phyloP scores from a whole-genome alignment of 2,888 invertebrate genomes.

The Teleiodes luculella region DNA sequence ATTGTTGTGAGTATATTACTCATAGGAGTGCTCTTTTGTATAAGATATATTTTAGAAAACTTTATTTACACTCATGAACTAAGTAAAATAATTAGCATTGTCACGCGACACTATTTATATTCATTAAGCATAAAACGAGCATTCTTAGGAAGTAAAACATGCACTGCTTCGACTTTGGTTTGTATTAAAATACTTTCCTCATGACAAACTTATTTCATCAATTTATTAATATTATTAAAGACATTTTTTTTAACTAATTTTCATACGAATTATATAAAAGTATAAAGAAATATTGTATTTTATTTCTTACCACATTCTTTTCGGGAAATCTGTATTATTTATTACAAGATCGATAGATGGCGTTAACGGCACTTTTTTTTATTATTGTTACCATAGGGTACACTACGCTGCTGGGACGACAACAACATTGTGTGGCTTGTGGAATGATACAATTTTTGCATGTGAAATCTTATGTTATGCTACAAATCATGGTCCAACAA shows the following conservation, averaged over 20 bases:
- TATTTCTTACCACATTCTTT: conserved; percentile 17
- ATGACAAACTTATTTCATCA: conserved; percentile 56
- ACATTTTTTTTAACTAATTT: conserved; percentile 69
- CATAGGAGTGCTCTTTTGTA: conserved; percentile 23
- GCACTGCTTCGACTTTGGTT: conserved; percentile 42
- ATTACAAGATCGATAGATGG: no score
- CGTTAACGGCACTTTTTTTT: no score
- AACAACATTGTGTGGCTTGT: no score
- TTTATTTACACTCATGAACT: conserved; percentile 11
- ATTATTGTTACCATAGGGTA: no score
- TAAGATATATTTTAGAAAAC: conserved; percentile 16
- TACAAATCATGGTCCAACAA: no score
- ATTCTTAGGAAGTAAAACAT: conserved; percentile 35
- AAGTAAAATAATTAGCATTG: conserved; percentile 5
- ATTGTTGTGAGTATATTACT: conserved; percentile 25
- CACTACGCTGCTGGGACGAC: no score
- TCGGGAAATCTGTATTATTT: no score
- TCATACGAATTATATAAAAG: conserved; percentile 74
- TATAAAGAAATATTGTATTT: conserved; percentile 44
- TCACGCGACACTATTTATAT: conserved; percentile 17
- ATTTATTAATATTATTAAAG: conserved; percentile 64
- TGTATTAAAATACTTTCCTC: conserved; percentile 47
- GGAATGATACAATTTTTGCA: no score
- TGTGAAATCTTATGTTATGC: no score
- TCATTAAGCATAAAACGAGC: conserved; percentile 27